A percentile compares a stretch with the other conserved stretches of the same genome.
Conservation (phyloP, 2,797 vertebrate genomes). For the Pantherophis alleghaniensis region DNA sequence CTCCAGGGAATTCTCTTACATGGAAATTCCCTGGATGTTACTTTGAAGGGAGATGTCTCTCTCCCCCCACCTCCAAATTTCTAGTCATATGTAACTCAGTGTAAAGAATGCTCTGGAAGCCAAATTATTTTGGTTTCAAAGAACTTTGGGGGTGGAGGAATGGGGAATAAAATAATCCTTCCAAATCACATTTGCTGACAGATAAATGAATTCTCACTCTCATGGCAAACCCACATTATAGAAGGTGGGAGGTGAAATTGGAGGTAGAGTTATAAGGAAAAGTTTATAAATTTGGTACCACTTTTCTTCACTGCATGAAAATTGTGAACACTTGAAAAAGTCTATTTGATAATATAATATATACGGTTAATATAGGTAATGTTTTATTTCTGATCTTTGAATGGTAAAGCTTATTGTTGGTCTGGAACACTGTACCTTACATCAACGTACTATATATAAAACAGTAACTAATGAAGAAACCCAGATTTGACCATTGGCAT, state of each 20-base stretch:
- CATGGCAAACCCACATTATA: not conserved
- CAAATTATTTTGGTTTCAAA: constrained; percentile 20
- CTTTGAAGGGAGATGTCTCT: constrained; percentile 34
- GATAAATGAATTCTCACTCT: not conserved
- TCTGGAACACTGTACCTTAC: not conserved
- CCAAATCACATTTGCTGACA: not conserved
- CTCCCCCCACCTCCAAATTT: constrained; percentile 34
- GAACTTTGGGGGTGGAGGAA: not conserved
- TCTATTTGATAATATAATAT: not conserved
- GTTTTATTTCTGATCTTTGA: not conserved
- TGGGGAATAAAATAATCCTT: not conserved
- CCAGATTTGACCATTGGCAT: not conserved
- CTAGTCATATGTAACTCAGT: constrained; percentile 41
- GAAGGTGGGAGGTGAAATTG: not conserved
- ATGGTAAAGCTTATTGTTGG: not conserved
- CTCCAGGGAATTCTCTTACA: constrained; percentile 9
- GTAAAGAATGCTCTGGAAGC: constrained; percentile 50
- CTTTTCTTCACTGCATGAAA: not conserved
- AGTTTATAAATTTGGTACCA: not conserved
- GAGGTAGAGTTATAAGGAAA: not conserved
- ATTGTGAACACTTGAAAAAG: not conserved
- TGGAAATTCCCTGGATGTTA: constrained; percentile 48
- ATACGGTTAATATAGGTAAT: not conserved
- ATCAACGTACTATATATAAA: not conserved
- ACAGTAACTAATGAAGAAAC: not conserved